Conservation (phyloP, 2,888 invertebrate species). For the Tetragnatha montana region DNA sequence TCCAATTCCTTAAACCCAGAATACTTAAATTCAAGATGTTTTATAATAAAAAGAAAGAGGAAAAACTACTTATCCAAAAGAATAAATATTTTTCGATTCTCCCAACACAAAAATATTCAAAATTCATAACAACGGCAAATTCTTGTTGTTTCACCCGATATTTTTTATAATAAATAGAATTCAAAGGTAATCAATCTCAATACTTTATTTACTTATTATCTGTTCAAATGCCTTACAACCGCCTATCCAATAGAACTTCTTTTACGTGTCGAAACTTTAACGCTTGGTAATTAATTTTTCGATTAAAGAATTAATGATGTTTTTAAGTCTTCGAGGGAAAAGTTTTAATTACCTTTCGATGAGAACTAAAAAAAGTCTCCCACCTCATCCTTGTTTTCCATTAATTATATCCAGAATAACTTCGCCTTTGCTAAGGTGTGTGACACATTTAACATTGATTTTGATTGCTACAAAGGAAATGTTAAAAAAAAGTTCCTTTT, state of each 20-base stretch:
- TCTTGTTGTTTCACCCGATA: no score
- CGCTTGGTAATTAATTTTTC: constrained; percentile 52
- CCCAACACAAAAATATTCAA: no score
- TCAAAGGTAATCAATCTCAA: neutral
- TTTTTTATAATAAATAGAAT: no score
- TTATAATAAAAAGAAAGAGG: no score
- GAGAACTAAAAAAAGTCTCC: constrained; percentile 5
- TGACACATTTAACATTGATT: constrained; percentile 22
- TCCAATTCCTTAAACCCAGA: no score
- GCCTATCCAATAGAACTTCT: constrained; percentile 1
- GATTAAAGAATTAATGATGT: constrained; percentile 52
- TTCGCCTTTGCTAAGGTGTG: constrained; percentile 8
- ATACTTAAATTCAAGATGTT: no score
- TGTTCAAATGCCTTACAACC: constrained; percentile 29
- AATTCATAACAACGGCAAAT: no score
- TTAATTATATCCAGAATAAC: constrained; percentile 50
- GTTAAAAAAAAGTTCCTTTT: neutral
- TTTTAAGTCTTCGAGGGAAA: constrained; percentile 37
- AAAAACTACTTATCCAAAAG: no score
- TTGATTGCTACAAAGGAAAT: constrained; percentile 11
- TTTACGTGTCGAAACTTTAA: constrained; percentile 17
- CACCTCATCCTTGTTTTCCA: constrained; percentile 23
- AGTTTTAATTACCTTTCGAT: constrained; percentile 45
- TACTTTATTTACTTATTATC: constrained; percentile 1
- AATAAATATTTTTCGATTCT: no score